These are phyloP conservation scores for Abrostola tripartita DNA, from an alignment of 2,888 invertebrate species.

Conservation along the genomic window DNA sequence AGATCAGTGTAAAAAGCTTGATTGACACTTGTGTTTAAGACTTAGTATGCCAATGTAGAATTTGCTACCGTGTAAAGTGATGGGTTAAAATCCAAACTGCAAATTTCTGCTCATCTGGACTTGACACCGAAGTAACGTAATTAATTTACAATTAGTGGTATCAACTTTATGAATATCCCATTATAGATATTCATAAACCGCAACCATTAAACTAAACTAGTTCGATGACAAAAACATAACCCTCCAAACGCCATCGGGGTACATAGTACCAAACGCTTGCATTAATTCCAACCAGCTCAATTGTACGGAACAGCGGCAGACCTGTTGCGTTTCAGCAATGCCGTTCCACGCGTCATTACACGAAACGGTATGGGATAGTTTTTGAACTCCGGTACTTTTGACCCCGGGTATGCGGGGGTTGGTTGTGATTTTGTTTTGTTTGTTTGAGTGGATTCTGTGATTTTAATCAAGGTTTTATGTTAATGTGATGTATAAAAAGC, in stretches of 20 bases:
- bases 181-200: too few species aligned
- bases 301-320: conserved; percentile 26
- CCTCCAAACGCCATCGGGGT: not conserved
- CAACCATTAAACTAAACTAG: not conserved
- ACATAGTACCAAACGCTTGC: conserved; percentile 7
- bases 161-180: too few species aligned
- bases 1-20: too few species aligned
- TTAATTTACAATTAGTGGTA: too few species aligned
- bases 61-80: too few species aligned
- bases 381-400: conserved; percentile 47
- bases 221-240: conserved; percentile 1
- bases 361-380: conserved; percentile 33
- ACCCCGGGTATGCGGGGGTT: conserved; percentile 22
- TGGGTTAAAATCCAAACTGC: too few species aligned
- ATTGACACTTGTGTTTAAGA: too few species aligned
- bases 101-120: too few species aligned
- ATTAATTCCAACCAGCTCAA: conserved; percentile 47
- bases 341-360: conserved; percentile 40
- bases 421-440: conserved; percentile 33
- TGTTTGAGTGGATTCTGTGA: not conserved
- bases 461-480: not conserved
- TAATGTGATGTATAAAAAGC: not conserved
- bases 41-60: too few species aligned
- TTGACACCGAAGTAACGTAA: too few species aligned
- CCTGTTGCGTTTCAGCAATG: conserved; percentile 47